Base-by-base conservation (phyloP, 2,797 vertebrate species). In the Cyclopterus lumpus region DNA sequence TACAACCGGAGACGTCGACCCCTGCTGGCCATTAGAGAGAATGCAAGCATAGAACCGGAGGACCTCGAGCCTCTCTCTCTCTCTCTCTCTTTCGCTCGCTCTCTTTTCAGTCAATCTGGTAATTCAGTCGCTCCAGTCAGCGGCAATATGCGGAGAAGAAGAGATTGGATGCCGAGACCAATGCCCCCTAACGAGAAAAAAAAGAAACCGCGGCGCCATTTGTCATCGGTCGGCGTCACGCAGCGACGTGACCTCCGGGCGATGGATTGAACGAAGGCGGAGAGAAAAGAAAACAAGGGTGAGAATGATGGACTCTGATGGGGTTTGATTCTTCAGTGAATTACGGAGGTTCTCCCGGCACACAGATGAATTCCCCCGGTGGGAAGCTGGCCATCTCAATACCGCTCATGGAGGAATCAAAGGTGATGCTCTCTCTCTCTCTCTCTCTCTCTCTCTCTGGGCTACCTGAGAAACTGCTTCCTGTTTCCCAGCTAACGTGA, bases 351-450 rank as follows among this genome's bases (percentile, higher is more conserved):
- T 58, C 88, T 84, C 79, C 65, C 54, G 36, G 24, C 51, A 67
- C 79, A 76, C 67, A 71, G 73, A 84, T 82, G 73, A 88, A 91
- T 89, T 88, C 86, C 85, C 86, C 22, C 1, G 67, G 65, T 78
- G 72, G 53, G 58, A 82, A 82, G 72, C 53, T 10, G 69, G 77
- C 70, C 75, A 38, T 81, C 77, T 91, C 80, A 84, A 91, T 91
- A 88, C 16, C 0, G 36, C 70, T 83, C 30, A 9, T 38, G 55
- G 67, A 88, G 78, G 82, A 87, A 89, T 90, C 49, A 28, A 89
- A 92, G 65, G 54, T 30, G 85, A 85, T 74, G 48, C 85, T 84
- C 18, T 16, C 68, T 69, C 65, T 74, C 44, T 46, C 48, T 42
- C 40, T 55, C 62, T 81, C 65, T 72, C 44, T 49, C 46, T 18